phyloP scores from a whole-genome alignment of 1,140 invertebrate species.

The Sinonovacula constricta region DNA sequence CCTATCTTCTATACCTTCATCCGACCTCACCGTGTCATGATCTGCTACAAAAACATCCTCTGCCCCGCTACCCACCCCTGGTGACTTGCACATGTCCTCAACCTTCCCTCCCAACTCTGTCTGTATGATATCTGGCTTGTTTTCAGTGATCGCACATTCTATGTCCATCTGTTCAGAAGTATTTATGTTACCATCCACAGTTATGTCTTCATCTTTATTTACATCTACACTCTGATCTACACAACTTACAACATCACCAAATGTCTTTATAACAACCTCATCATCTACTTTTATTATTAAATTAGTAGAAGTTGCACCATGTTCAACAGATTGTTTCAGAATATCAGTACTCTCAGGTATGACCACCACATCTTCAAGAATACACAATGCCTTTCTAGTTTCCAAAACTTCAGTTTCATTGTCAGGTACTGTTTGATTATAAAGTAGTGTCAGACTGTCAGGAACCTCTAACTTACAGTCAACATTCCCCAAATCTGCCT shows the following conservation, averaged over 20 bases:
- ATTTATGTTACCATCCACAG: not conserved
- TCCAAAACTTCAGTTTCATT: too few relatives aligned
- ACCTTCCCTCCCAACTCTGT: not conserved
- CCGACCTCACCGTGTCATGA: slow-evolving; percentile 20
- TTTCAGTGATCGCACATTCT: not conserved
- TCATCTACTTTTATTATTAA: not conserved
- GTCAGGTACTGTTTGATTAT: too few relatives aligned
- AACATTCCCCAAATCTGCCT: too few relatives aligned
- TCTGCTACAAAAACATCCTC: slow-evolving; percentile 16
- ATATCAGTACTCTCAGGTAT: too few relatives aligned
- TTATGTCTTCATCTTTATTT: not conserved
- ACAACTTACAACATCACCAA: not conserved
- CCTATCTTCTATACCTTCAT: slow-evolving; percentile 16
- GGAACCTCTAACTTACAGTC: too few relatives aligned
- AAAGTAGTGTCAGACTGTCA: too few relatives aligned
- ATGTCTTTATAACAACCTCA: not conserved
- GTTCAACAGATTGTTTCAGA: not conserved
- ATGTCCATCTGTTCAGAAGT: not conserved
- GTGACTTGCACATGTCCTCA: not conserved
- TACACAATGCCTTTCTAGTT: too few relatives aligned
- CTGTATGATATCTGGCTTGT: not conserved
- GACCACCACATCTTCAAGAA: too few relatives aligned
- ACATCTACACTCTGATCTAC: not conserved
- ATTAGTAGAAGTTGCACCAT: not conserved
- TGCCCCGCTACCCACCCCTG: too few relatives aligned